These are phyloP conservation scores for Mirza zaza DNA, from an alignment of 2,113 vertebrate genomes.

Conservation along the genomic window DNA sequence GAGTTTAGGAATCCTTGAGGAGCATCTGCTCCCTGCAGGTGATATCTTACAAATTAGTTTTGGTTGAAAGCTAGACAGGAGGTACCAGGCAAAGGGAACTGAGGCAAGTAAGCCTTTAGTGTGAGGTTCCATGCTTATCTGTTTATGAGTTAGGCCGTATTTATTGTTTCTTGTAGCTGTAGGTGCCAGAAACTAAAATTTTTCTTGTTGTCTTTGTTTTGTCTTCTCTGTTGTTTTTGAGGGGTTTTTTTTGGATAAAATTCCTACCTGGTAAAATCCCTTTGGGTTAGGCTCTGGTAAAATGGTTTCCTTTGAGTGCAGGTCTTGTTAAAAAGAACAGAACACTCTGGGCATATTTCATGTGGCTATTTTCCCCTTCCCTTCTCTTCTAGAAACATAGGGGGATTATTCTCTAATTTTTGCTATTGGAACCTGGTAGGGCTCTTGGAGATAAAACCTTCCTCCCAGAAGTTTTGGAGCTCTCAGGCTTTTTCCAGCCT, in stretches of 20 bases:
- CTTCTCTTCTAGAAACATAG: neutral
- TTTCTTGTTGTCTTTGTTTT: neutral
- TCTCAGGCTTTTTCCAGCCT: neutral
- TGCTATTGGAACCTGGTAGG: neutral
- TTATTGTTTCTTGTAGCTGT: neutral
- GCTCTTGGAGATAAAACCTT: neutral
- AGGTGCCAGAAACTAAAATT: neutral
- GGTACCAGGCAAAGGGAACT: neutral
- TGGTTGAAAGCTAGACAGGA: neutral
- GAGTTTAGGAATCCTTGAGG: neutral
- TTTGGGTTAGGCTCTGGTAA: neutral
- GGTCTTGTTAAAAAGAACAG: neutral
- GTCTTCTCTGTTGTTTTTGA: neutral
- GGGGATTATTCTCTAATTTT: neutral
- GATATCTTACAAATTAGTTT: neutral
- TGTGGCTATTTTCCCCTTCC: neutral
- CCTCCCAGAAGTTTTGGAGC: neutral
- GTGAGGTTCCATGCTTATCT: neutral
- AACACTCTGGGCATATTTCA: neutral
- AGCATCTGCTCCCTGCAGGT: neutral
- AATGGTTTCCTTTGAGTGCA: neutral
- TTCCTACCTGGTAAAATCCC: neutral
- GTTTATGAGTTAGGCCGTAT: neutral
- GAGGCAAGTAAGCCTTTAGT: neutral
- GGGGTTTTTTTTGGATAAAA: neutral